These are phyloP conservation scores for Holothuria glaberrima DNA, from an alignment of 35 echinoderm and acorn worm genomes.

Conservation along the genomic window DNA sequence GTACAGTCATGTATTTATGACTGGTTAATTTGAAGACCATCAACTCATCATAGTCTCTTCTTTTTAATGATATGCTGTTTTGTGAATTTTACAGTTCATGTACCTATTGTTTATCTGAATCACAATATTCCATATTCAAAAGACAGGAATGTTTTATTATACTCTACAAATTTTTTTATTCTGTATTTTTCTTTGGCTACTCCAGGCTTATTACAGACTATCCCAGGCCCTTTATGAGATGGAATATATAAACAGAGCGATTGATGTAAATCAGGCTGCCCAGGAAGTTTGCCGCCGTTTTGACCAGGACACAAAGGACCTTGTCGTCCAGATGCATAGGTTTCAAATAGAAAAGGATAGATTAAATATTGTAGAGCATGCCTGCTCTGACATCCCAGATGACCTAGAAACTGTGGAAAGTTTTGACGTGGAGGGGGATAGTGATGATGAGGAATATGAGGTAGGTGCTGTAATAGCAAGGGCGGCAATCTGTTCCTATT, in stretches of 20 bases:
- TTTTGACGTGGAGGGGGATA: background rate
- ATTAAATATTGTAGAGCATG: background rate
- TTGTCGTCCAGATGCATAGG: constrained; percentile 16
- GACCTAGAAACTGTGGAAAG: background rate
- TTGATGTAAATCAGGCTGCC: constrained; percentile 53
- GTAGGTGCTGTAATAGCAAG: no score
- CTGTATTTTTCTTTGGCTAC: background rate
- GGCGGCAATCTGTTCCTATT: no score
- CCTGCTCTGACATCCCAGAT: background rate
- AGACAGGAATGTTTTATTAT: no score
- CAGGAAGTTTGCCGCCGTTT: constrained; percentile 5
- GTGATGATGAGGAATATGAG: constrained; percentile 22
- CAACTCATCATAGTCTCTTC: no score
- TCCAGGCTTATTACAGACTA: constrained; percentile 75
- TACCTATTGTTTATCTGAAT: no score
- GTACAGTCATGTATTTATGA: no score
- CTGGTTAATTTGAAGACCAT: no score
- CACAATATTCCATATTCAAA: no score
- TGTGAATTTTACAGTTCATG: no score
- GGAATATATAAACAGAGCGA: constrained; percentile 56
- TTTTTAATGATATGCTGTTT: no score
- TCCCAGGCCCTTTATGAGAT: constrained; percentile 82
- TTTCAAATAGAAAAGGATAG: constrained; percentile 10
- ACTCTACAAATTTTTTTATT: no score
- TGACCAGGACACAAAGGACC: constrained; percentile 29